Conservation (phyloP, 2,888 invertebrate genomes). For the Dryobota labecula region DNA sequence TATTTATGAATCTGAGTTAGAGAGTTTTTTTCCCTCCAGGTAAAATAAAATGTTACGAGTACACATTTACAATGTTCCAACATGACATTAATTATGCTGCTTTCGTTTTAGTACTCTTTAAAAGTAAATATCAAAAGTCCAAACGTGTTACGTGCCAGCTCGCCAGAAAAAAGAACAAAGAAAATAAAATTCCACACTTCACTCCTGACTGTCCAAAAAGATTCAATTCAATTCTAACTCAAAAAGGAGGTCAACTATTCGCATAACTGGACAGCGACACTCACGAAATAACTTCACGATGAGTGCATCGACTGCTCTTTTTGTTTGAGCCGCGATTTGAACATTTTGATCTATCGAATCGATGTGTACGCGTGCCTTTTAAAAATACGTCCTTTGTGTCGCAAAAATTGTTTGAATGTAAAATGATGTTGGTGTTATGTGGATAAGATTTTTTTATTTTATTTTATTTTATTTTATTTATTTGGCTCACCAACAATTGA, state of each 20-base stretch:
- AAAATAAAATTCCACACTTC: constrained; percentile 41
- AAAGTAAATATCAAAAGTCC: constrained; percentile 21
- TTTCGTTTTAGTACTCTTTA: constrained; percentile 14
- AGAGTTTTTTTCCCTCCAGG: constrained; percentile 4
- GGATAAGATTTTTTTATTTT: too few relatives aligned
- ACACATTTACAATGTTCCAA: constrained; percentile 1
- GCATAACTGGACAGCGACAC: constrained; percentile 50
- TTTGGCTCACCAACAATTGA: too few relatives aligned
- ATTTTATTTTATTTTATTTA: too few relatives aligned
- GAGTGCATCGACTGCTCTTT: constrained; percentile 52
- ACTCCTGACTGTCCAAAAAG: constrained; percentile 37
- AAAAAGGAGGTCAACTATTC: constrained; percentile 56
- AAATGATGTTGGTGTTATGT: neutral
- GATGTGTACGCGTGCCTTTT: constrained; percentile 36
- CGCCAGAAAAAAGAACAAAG: constrained; percentile 19
- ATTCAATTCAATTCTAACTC: constrained; percentile 47
- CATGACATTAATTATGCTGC: constrained; percentile 11
- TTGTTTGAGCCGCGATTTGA: constrained; percentile 28
- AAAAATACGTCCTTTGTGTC: too few relatives aligned
- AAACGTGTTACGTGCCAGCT: constrained; percentile 19
- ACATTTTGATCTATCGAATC: constrained; percentile 24
- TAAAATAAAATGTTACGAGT: constrained; percentile 31
- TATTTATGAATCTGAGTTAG: neutral
- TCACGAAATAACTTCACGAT: constrained; percentile 51
- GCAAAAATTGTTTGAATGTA: constrained; percentile 2